These are phyloP conservation scores for Drosophila anomalipes DNA, from an alignment of 2,888 invertebrate genomes.

Conservation along the genomic window DNA sequence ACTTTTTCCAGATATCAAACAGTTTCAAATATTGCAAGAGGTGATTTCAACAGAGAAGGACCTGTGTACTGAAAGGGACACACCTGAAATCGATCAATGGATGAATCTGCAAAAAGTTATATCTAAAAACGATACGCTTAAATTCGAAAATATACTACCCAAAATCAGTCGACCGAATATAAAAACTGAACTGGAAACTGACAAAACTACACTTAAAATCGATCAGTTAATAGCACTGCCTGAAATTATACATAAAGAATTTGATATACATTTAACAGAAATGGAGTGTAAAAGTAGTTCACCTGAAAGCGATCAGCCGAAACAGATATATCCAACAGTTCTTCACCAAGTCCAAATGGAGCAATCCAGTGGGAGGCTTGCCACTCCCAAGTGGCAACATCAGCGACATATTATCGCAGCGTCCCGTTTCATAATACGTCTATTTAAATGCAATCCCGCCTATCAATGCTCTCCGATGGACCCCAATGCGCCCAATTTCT, in stretches of 20 bases:
- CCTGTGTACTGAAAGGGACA: not conserved
- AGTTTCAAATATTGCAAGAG: not conserved
- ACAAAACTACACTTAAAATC: too few species aligned
- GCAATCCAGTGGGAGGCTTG: not conserved
- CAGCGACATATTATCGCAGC: conserved; percentile 45
- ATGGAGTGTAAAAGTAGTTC: not conserved
- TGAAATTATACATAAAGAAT: not conserved
- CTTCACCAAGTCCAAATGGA: not conserved
- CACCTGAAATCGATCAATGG: not conserved
- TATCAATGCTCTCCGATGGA: conserved; percentile 20
- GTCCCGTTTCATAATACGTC: conserved; percentile 33
- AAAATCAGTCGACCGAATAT: not conserved
- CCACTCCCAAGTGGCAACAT: conserved; percentile 25
- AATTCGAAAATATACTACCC: not conserved
- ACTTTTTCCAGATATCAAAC: not conserved
- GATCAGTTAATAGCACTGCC: not conserved
- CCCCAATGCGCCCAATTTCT: conserved; percentile 29
- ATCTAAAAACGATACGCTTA: not conserved
- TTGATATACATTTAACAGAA: not conserved
- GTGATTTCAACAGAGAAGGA: not conserved
- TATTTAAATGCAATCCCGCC: conserved; percentile 53
- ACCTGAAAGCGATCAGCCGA: not conserved
- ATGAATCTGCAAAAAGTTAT: not conserved
- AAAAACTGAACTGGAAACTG: not conserved
- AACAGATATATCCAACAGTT: not conserved